These are phyloP conservation scores for Vollenhovia emeryi DNA, from an alignment of 1,140 invertebrate species.

Conservation along the genomic window DNA sequence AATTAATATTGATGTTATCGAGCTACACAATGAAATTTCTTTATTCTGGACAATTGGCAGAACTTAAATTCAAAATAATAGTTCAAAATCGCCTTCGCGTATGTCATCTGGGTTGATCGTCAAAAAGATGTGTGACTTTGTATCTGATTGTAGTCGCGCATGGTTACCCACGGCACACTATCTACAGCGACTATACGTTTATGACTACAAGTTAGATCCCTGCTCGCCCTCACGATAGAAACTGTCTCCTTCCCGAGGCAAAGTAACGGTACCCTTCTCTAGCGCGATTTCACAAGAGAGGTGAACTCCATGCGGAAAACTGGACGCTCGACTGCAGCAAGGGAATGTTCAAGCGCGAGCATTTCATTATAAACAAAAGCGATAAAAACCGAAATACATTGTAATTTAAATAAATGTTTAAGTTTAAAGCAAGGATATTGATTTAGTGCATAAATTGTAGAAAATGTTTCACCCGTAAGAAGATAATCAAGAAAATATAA, in stretches of 20 bases:
- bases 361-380: conserved; percentile 35
- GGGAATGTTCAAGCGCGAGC: conserved; percentile 24
- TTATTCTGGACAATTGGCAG: neutral
- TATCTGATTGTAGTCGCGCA: conserved; percentile 69
- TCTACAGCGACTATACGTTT: conserved; percentile 43
- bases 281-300: conserved; percentile 43
- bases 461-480: neutral
- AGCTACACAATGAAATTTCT: neutral
- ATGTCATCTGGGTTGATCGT: conserved; percentile 61
- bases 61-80: neutral
- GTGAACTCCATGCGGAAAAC: conserved; percentile 45
- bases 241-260: conserved; percentile 51
- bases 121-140: conserved; percentile 59
- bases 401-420: neutral
- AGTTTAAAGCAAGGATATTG: neutral
- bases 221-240: conserved; percentile 41
- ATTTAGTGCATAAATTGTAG: neutral
- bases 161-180: conserved; percentile 63
- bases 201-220: conserved; percentile 49
- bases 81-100: neutral
- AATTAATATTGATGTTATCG: too few species aligned
- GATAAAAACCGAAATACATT: neutral
- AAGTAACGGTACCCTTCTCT: conserved; percentile 55
- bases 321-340: conserved; percentile 45
- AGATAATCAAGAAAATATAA: neutral